Base-by-base conservation (phyloP, 2,113 vertebrate genomes). In the Ursus arctos region DNA sequence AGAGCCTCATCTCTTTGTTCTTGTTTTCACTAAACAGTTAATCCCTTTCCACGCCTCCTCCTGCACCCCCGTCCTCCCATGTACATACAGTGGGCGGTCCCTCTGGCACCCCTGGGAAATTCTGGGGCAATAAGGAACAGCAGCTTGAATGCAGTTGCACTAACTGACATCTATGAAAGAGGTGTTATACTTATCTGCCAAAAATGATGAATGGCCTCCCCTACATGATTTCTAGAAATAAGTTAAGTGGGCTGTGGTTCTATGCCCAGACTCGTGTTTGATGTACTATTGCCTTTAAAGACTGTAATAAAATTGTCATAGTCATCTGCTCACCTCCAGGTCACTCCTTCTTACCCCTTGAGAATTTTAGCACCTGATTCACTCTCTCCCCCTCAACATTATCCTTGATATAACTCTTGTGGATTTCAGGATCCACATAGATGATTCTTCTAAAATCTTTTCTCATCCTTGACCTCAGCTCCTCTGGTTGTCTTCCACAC, bases 281-380 rank as follows among this genome's bases (percentile, higher is more conserved):
- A 90, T 88, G n/a, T 84, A 69, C 80, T 94, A 1, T 13, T 77
- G 67, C 67, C 83, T 95, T 94, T 79, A 94, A 94, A 53, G 61
- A 69, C 83, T 74, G 61, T 61, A 89, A 63, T 95, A 83, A 93
- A 95, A 77, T 26, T 79, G 67, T 95, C 80, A 14, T 40, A 51
- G 55, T 31, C 67, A 74, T 63, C 47, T 63, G 4, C 31, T 83
- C 71, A 63, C 55, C 61, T 97, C 69, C 79, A 13, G 36, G 80
- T 71, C 49, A 55, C 11, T 67, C 83, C 88, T 94, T 71, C n/a
- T 94, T 13, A 69, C 55, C 55, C 36, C 18, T 26, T 26, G 88
- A 92, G 81, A 43, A 93, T 84, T 74, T 97, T 93, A 91, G 80
- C 28, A 67, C 22, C 36, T 74, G 71, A 57, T 65, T 69, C 21